Evolutionary conservation across 1,140 invertebrate species (phyloP).

Genomic region (Bombus waltoni): DNA sequence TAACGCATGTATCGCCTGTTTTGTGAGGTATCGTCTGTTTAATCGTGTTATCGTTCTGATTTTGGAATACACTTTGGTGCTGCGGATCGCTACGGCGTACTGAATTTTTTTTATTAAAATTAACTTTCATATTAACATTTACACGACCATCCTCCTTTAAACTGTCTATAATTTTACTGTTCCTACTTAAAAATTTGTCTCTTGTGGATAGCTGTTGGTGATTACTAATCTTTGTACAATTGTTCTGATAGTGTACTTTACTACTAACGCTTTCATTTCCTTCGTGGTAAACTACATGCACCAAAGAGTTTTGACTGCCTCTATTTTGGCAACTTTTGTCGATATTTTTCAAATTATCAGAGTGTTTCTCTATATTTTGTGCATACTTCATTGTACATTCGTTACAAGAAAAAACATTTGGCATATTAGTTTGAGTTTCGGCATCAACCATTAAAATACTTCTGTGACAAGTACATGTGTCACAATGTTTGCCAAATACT

Average conservation of each 20-base stretch:
- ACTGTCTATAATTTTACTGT: constrained; percentile 30
- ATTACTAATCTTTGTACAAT: constrained; percentile 47
- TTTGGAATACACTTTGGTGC: constrained; percentile 19
- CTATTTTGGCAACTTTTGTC: constrained; percentile 52
- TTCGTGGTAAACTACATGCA: constrained; percentile 45
- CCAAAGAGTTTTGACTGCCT: constrained; percentile 46
- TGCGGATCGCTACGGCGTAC: constrained; percentile 24
- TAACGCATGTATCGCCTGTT: constrained; percentile 1
- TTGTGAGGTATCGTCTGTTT: constrained; percentile 15
- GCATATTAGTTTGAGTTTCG: constrained; percentile 72
- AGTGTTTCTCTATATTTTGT: constrained; percentile 41
- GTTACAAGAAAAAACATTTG: constrained; percentile 33
- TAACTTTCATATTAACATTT: constrained; percentile 25
- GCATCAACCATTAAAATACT: constrained; percentile 77
- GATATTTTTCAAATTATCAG: constrained; percentile 34
- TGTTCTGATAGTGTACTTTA: constrained; percentile 44
- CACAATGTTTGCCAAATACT: constrained; percentile 89
- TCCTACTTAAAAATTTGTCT: constrained; percentile 54
- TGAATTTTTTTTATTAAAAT: constrained; percentile 57
- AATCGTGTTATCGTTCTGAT: constrained; percentile 26
- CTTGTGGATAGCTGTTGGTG: constrained; percentile 34
- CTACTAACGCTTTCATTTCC: constrained; percentile 51
- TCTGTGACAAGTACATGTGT: constrained; percentile 88
- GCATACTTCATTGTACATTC: constrained; percentile 39
- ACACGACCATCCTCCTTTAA: constrained; percentile 31